These are phyloP conservation scores for Lagopus leucura DNA, from an alignment of 2,113 vertebrate species.

Conservation along the genomic window DNA sequence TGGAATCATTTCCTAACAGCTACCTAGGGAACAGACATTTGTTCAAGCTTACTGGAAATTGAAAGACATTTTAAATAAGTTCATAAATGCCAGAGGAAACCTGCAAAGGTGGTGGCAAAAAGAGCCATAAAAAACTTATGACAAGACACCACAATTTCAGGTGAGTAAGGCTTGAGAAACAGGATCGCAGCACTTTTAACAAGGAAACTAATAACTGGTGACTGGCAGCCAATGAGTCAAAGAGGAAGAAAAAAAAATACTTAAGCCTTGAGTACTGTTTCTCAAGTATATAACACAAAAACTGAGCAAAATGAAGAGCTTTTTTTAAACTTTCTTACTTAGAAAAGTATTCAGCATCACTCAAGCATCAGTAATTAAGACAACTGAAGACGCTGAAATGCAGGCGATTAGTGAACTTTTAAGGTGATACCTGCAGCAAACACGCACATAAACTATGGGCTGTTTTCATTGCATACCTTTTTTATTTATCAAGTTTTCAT, in stretches of 20 bases:
- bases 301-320: not conserved
- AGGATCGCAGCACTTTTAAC: not conserved
- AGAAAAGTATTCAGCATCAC: not conserved
- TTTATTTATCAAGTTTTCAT: conserved; percentile 36
- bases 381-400: not conserved
- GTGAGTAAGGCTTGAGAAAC: not conserved
- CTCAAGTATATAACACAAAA: not conserved
- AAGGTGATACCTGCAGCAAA: not conserved
- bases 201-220: not conserved
- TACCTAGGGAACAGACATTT: conserved; percentile 49
- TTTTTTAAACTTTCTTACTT: not conserved
- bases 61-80: conserved; percentile 15
- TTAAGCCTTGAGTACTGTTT: not conserved
- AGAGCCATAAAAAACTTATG: not conserved
- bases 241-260: not conserved
- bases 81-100: conserved; percentile 32
- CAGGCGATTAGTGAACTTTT: not conserved
- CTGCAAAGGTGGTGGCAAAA: not conserved
- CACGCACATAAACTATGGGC: not conserved
- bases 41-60: conserved; percentile 40
- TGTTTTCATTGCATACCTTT: not conserved
- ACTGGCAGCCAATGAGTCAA: not conserved
- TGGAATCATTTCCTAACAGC: conserved; percentile 12
- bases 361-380: conserved; percentile 16
- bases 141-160: not conserved